Percentiles rank a stretch among this genome's conserved stretches.
Conservation (phyloP, 1,140 invertebrate genomes). For the Micrasema longulum region DNA sequence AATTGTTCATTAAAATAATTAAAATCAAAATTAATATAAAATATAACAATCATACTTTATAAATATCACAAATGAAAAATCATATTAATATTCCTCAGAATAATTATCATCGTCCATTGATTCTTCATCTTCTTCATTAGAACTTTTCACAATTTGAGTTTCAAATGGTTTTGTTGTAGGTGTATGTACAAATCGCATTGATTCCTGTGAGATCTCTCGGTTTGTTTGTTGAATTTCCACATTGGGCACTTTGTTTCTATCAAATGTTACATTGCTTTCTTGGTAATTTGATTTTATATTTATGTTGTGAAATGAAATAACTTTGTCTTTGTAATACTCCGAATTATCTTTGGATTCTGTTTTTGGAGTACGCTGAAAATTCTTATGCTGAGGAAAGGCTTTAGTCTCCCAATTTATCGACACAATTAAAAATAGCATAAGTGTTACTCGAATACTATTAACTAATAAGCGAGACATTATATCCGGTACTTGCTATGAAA, state of each 20-base stretch:
- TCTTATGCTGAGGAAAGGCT: too few relatives aligned
- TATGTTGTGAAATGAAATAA: constrained; percentile 16
- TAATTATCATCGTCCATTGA: background rate
- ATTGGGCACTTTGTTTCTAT: constrained; percentile 16
- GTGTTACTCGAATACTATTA: too few relatives aligned
- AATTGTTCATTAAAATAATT: too few relatives aligned
- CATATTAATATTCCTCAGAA: too few relatives aligned
- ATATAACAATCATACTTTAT: too few relatives aligned
- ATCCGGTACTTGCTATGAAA: too few relatives aligned
- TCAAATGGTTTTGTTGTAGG: background rate
- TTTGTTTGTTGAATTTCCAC: constrained; percentile 5
- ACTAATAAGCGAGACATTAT: too few relatives aligned
- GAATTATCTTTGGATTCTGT: background rate
- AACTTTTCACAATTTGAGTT: background rate
- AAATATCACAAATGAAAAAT: too few relatives aligned
- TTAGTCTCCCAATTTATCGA: too few relatives aligned
- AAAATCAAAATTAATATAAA: too few relatives aligned
- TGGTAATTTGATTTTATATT: constrained; percentile 16
- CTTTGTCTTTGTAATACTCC: constrained; percentile 27
- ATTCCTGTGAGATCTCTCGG: background rate
- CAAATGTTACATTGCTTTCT: constrained; percentile 24
- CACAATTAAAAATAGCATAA: too few relatives aligned
- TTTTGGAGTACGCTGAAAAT: too few relatives aligned
- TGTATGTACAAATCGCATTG: background rate
- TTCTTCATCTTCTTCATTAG: background rate